Percentiles rank a stretch among this genome's conserved stretches.
Evolutionary conservation across 1,140 invertebrate genomes (phyloP).

Genomic region (Scaptomyza montana): DNA sequence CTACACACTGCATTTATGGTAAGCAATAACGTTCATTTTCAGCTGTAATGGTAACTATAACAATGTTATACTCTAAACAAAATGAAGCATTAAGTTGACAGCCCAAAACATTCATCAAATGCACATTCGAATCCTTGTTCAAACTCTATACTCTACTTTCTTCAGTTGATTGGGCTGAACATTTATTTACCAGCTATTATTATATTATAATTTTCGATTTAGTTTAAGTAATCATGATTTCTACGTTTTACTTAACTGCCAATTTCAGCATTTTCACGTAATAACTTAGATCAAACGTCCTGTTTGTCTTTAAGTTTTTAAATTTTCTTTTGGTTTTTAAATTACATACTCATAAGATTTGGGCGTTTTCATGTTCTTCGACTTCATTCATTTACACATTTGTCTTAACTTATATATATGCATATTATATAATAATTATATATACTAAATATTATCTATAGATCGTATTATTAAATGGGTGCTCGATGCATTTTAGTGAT

Average conservation of each 20-base stretch:
- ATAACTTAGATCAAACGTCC: conserved; percentile 41
- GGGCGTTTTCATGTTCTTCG: conserved; percentile 79
- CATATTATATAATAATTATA: conserved; percentile 29
- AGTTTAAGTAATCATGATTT: conserved; percentile 7
- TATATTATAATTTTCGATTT: conserved; percentile 38
- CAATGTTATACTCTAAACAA: conserved; percentile 69
- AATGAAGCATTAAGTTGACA: conserved; percentile 51
- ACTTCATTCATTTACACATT: conserved; percentile 76
- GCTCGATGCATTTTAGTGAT: conserved; percentile 45
- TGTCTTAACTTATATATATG: conserved; percentile 55
- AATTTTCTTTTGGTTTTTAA: conserved; percentile 29
- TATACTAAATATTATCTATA: conserved; percentile 41
- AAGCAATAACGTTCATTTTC: conserved; percentile 43
- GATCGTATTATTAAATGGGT: conserved; percentile 65
- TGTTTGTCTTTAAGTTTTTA: conserved; percentile 46
- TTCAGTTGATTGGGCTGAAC: conserved; percentile 22
- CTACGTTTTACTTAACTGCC: conserved; percentile 71
- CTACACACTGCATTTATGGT: conserved; percentile 12
- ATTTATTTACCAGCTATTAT: conserved; percentile 20
- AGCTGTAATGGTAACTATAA: conserved; percentile 61
- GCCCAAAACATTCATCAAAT: conserved; percentile 2
- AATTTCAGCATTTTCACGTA: conserved; percentile 73
- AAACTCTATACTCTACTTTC: background rate
- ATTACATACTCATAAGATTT: conserved; percentile 83
- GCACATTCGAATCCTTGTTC: background rate